Percentiles rank a stretch among this genome's conserved stretches.
These are phyloP conservation scores for Melieria crassipennis DNA, from an alignment of 2,888 invertebrate species.

Conservation along the genomic window DNA sequence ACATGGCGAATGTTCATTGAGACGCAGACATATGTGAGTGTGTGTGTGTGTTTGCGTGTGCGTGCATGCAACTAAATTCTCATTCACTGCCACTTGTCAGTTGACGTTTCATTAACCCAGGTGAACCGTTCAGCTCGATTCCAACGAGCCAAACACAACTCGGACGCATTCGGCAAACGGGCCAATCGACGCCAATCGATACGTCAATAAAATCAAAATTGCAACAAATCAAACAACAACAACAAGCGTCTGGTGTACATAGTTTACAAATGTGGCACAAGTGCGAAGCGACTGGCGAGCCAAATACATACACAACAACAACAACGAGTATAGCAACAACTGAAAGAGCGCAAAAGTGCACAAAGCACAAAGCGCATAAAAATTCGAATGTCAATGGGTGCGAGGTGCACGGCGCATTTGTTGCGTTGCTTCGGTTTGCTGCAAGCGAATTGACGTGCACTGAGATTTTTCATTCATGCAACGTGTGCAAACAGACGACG, in stretches of 20 bases:
- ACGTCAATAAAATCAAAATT: conserved; percentile 17
- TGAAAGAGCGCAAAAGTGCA: too few relatives aligned
- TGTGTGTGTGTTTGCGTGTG: neutral
- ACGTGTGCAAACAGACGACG: neutral
- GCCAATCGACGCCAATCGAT: conserved; percentile 16
- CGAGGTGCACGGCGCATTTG: too few relatives aligned
- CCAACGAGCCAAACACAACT: too few relatives aligned
- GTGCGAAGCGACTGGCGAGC: conserved; percentile 2
- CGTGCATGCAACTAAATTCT: neutral
- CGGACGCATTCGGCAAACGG: neutral
- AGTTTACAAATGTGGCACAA: conserved; percentile 21
- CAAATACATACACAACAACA: conserved; percentile 14
- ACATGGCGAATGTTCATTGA: too few relatives aligned
- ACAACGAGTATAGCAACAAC: neutral
- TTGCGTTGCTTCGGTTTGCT: too few relatives aligned
- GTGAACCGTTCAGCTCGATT: too few relatives aligned
- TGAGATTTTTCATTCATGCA: too few relatives aligned
- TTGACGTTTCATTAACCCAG: too few relatives aligned
- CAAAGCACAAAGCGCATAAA: too few relatives aligned
- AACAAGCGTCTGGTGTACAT: conserved; percentile 17
- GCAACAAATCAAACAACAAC: conserved; percentile 1
- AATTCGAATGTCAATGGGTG: too few relatives aligned
- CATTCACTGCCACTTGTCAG: neutral
- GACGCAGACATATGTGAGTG: neutral
- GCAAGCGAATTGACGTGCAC: too few relatives aligned